Base-by-base conservation (phyloP, 2,888 invertebrate species). In the Mamestra brassicae region DNA sequence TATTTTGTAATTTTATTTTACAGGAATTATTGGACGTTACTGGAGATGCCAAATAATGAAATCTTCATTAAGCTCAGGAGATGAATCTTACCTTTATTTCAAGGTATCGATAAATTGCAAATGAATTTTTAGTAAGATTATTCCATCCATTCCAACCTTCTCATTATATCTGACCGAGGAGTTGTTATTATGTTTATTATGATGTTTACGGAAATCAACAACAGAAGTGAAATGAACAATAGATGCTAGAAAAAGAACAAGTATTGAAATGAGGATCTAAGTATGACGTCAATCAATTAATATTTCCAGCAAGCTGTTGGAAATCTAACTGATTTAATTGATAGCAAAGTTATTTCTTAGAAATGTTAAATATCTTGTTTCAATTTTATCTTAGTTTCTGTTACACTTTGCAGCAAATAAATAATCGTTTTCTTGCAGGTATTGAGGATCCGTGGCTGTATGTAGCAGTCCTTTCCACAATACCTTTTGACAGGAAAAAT, bases 181-280 rank as follows among this genome's bases (percentile, higher is more conserved):
- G 1, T 67, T 50, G 3, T 13, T 26, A 26, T 26, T 26, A 26
- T 26, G 1, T 26, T 38, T 3, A 61, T 38, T 54, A n/a, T 5
- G 6, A 50, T 50, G 47, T 47, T 54, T 34, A 7, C 13, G 10
- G 26, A 36, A 60, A 38, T 8, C 4, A 0, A 7, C 4, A 38
- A 34, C 3, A 63, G 10, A 15, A 58, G 4, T 42, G 7, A 17
- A 36, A 36, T 45, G 4, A 45, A 45, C 17, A 34, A 50, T 34
- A 71, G 8, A 26, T 71, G 47, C 38, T 57, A 42, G 5, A 67
- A 65, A 67, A 36, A 26, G 8, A 54, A 76, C 70, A 11, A 13
- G 2, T 75, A 42, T 15, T n/a, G 11, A 4, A 13, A 76, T 52
- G 50, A 74, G 13, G 5, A 34, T n/a, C 7, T 7, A 55, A 8